Percentiles rank a stretch among this genome's conserved stretches.
These are phyloP conservation scores for Ceramica pisi DNA, from an alignment of 2,888 invertebrate genomes.

Conservation along the genomic window DNA sequence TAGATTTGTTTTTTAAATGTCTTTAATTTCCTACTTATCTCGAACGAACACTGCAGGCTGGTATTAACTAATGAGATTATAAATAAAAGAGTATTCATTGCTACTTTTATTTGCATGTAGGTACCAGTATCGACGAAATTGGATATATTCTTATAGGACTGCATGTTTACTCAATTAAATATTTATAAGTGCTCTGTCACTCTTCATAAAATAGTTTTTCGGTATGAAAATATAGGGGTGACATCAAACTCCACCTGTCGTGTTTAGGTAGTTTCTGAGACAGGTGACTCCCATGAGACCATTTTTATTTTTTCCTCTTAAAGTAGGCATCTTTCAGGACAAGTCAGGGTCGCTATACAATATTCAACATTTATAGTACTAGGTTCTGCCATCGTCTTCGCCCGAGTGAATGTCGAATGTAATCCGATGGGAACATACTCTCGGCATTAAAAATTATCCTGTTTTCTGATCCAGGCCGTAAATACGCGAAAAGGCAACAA, in stretches of 20 bases:
- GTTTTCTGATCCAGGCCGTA: too few relatives aligned
- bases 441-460: too few relatives aligned
- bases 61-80: not conserved
- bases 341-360: too few relatives aligned
- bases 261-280: slow-evolving; percentile 8
- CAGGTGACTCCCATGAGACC: slow-evolving; percentile 3
- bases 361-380: too few relatives aligned
- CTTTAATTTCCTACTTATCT: slow-evolving; percentile 1
- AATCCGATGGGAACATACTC: too few relatives aligned
- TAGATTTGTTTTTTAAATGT: slow-evolving; percentile 26
- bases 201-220: not conserved
- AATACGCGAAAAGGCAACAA: too few relatives aligned
- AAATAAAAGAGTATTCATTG: not conserved
- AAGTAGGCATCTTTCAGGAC: not conserved
- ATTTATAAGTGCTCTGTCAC: slow-evolving; percentile 1
- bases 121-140: not conserved
- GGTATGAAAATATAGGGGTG: not conserved
- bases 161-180: not conserved
- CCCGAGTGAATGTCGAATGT: too few relatives aligned
- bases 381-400: too few relatives aligned
- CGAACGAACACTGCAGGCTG: not conserved
- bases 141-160: not conserved
- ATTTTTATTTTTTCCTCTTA: not conserved
- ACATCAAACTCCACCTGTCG: not conserved
- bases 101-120: not conserved